Evolutionary conservation across 2,888 invertebrate species (phyloP).

Genomic region (Epistrophe eligans): DNA sequence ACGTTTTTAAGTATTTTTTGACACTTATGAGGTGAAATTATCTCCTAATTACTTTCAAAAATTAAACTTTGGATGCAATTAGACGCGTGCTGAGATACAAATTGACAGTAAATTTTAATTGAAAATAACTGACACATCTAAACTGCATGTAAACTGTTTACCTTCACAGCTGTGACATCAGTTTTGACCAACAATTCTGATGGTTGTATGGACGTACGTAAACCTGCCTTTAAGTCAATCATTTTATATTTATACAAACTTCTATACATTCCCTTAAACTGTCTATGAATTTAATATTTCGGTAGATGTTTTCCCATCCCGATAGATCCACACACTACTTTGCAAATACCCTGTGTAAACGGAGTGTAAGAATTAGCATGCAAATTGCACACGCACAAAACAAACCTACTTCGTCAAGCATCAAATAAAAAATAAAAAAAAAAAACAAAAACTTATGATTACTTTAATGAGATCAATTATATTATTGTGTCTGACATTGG

Average conservation of each 20-base stretch:
- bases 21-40: too few relatives aligned
- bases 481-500: conserved; percentile 62
- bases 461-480: conserved; percentile 65
- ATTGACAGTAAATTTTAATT: too few relatives aligned
- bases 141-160: too few relatives aligned
- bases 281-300: neutral
- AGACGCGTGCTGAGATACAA: too few relatives aligned
- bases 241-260: neutral
- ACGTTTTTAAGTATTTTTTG: too few relatives aligned
- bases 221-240: too few relatives aligned
- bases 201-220: too few relatives aligned
- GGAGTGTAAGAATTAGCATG: neutral
- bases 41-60: too few relatives aligned
- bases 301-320: neutral
- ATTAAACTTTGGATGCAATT: too few relatives aligned
- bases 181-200: too few relatives aligned
- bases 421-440: conserved; percentile 6
- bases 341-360: neutral
- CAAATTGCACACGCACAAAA: conserved; percentile 12
- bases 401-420: conserved; percentile 12
- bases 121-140: too few relatives aligned
- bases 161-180: too few relatives aligned
- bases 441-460: conserved; percentile 31
- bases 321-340: neutral
- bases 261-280: neutral